Evolutionary conservation across 2,888 invertebrate genomes (phyloP), one percentile per base, ranked within the genome.

Genomic region (Rhingia campestris): DNA sequence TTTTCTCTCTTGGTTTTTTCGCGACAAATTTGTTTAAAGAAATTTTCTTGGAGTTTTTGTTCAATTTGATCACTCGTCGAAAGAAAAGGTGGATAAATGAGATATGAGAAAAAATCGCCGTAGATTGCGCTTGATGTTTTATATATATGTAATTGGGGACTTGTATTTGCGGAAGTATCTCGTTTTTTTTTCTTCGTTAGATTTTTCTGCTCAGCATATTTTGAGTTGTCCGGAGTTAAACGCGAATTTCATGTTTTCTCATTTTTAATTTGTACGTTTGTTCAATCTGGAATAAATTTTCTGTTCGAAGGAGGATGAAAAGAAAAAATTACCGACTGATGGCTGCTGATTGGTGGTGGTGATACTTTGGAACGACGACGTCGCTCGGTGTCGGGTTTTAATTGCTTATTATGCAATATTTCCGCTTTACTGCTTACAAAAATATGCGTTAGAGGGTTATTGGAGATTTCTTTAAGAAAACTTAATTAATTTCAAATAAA

Each of bases 281-380:
- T 56, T 75, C 80, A 75, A 84, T 84, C 84, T 84, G 84, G 80
- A 84, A 84, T 81, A 84, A 84, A 84, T 80, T 84, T 80, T 84
- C 80, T 84, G 69, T 70, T 49, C 84, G 80, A 84, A 81, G 81
- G 43, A 84, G 67, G 82, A 82, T 69, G 80, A 84, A 84, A 80
- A 80, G 80, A 84, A 84, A 84, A 84, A 84, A 84, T 84, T 84
- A 84, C 84, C 84, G 80, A 84, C 84, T 84, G 84, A 84, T 84
- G 84, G 80, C 75, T 80, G 84, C 82, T 82, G 79, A 79, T 79
- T 84, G 80, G 70, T 74, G 67, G 73, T 64, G 80, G 79, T 41
- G 80, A 84, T 74, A 80, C 80, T 80, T 80, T 80, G 53, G 70
- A 80, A 66, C 82, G 67, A 84, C 84, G 80, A 75, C 70, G 80